Evolutionary conservation across 64 coral and sea anemone species (phyloP).

Genomic region (Stichodactyla helianthus): DNA sequence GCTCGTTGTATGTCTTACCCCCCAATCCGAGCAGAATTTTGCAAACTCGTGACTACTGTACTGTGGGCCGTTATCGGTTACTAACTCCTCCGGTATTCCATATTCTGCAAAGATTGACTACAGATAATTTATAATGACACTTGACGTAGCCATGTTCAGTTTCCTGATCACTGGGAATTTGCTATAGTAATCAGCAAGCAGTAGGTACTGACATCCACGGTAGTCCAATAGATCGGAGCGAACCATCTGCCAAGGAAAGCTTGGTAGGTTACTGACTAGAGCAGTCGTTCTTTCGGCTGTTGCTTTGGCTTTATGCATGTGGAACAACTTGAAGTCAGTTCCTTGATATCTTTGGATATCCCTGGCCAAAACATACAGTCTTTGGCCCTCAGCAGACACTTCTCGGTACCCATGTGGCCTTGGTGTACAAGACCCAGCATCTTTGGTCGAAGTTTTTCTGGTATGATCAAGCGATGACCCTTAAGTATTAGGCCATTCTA

Average conservation of each 20-base stretch:
- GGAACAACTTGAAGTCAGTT: conserved; percentile 29
- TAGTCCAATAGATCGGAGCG: neutral
- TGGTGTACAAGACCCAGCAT: conserved; percentile 40
- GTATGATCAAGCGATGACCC: conserved; percentile 26
- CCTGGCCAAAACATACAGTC: conserved; percentile 39
- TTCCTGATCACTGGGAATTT: conserved; percentile 48
- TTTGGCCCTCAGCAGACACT: conserved; percentile 26
- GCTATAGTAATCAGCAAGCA: conserved; percentile 38
- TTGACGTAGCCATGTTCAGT: neutral
- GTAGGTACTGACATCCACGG: conserved; percentile 12
- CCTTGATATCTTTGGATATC: conserved; percentile 50
- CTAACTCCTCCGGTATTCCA: too few species aligned
- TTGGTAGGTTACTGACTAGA: conserved; percentile 24
- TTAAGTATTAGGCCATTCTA: conserved; percentile 19
- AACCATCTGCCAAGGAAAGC: conserved; percentile 11
- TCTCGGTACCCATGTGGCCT: conserved; percentile 35
- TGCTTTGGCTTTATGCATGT: conserved; percentile 44
- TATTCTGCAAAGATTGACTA: too few species aligned
- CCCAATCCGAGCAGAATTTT: too few species aligned
- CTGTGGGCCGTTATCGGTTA: too few species aligned
- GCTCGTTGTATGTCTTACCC: too few species aligned
- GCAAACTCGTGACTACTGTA: too few species aligned
- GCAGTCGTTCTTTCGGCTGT: conserved; percentile 42
- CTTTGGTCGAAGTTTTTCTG: conserved; percentile 11
- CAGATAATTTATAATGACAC: too few species aligned